These are phyloP conservation scores for Vespertilio murinus DNA, from an alignment of 2,797 vertebrate species.

Conservation along the genomic window DNA sequence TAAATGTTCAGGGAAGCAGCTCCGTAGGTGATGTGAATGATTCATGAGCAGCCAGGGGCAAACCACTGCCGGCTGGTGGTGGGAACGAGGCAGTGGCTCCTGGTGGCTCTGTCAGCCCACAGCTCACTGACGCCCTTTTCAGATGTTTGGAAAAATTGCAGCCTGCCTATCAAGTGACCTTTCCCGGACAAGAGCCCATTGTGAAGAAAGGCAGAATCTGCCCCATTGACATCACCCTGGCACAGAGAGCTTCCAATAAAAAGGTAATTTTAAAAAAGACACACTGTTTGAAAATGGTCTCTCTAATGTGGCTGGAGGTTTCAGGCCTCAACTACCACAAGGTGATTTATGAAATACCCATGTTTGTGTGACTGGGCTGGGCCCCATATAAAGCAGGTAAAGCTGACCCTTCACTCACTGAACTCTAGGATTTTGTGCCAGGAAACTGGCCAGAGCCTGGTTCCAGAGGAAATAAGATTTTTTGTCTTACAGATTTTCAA, in stretches of 20 bases:
- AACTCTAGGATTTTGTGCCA: not conserved
- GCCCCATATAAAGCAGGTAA: not conserved
- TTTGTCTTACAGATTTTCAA: slow-evolving; percentile 15
- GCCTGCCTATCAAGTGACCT: slow-evolving; percentile 90
- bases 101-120: not conserved
- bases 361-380: not conserved
- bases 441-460: not conserved
- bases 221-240: slow-evolving; percentile 91
- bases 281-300: not conserved
- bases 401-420: not conserved
- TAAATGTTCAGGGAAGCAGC: not conserved
- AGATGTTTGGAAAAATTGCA: slow-evolving; percentile 93
- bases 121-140: slow-evolving; percentile 4
- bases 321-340: not conserved
- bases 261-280: slow-evolving; percentile 88
- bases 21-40: not conserved
- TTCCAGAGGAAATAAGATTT: slow-evolving; percentile 19
- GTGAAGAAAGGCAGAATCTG: slow-evolving; percentile 92
- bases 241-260: slow-evolving; percentile 94
- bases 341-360: not conserved
- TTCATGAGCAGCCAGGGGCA: not conserved
- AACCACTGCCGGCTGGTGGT: not conserved
- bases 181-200: slow-evolving; percentile 88
- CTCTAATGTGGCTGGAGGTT: not conserved
- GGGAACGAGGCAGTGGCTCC: not conserved